Evolutionary conservation across 2,113 vertebrate genomes (phyloP), one percentile per base, ranked within the genome.

Genomic region (Cavia aperea): DNA sequence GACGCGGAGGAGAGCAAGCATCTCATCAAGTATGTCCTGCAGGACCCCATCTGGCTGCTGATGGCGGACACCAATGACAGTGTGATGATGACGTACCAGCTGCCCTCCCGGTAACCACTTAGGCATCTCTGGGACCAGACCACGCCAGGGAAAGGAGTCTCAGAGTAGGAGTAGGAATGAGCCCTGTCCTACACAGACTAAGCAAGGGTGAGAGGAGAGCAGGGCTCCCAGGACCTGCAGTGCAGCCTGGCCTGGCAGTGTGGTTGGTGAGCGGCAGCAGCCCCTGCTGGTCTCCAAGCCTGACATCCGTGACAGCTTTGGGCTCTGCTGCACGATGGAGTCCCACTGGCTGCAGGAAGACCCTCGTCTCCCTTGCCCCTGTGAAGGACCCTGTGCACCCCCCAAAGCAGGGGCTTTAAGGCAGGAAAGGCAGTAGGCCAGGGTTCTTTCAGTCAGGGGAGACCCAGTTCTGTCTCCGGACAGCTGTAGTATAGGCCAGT

Each of bases 81-180:
- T 1, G 94, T 98, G 94, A 99, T 99, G 99, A 99, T 99, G 99
- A 98, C 98, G 0, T 99, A 99, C 97, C 98, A 99, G 96, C 97
- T 99, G 95, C 98, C 99, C 2, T 96, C 98, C 88, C 97, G 98
- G 99, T 99, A 97, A 98, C 33, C 14, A 0, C 60, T 1, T 10
- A 0, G 0, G 31, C 46, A 10, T 3, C 13, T 19, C 90, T 11
- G 0, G 36, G 72, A 56, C 7, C 4, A 0, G 1, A 12, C 1
- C 33, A 58, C n/a, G 72, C 39, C 5, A 49, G 78, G 81, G 14
- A 11, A 0, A 21, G 75, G 81, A 2, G 4, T 9, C 65, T 81
- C 11, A 2, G 14, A 58, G 6, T 33, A 14, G 49, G 39, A 24
- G 43, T 46, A 16, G 10, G 33, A 7, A 31, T 5, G 66, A 58